Percentiles rank a stretch among this genome's conserved stretches.
Evolutionary conservation across 2,113 vertebrate species (phyloP).

Genomic region (Oplegnathus fasciatus): DNA sequence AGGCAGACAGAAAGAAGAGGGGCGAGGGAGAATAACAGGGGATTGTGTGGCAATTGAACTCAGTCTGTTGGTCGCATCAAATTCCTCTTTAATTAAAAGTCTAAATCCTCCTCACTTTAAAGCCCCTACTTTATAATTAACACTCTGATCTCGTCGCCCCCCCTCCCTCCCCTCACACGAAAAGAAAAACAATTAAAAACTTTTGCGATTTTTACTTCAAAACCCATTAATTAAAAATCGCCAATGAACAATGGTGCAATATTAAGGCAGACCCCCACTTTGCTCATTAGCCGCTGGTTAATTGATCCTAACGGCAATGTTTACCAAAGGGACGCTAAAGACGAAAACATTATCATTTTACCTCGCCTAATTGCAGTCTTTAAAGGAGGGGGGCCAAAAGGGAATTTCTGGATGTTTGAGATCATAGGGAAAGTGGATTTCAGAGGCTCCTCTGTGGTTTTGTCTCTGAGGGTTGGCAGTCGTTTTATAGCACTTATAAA

Average conservation of each 20-base stretch:
- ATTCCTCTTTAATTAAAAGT: slow-evolving; percentile 87
- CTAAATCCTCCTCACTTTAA: slow-evolving; percentile 85
- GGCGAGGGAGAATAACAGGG: slow-evolving; percentile 54
- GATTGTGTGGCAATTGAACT: slow-evolving; percentile 73
- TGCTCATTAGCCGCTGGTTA: slow-evolving; percentile 84
- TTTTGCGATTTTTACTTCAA: slow-evolving; percentile 85
- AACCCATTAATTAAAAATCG: slow-evolving; percentile 86
- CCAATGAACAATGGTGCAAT: slow-evolving; percentile 82
- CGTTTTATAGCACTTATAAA: slow-evolving; percentile 67
- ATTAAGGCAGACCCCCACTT: slow-evolving; percentile 78
- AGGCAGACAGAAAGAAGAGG: slow-evolving; percentile 28
- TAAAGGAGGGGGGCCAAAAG: slow-evolving; percentile 64
- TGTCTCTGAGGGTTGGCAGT: slow-evolving; percentile 53
- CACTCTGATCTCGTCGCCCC: slow-evolving; percentile 77
- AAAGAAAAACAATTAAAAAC: slow-evolving; percentile 86
- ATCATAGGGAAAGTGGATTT: slow-evolving; percentile 69
- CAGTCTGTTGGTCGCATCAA: slow-evolving; percentile 79
- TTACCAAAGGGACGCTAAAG: slow-evolving; percentile 82
- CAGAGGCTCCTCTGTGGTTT: slow-evolving; percentile 54
- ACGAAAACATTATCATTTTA: slow-evolving; percentile 82
- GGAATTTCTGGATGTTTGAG: slow-evolving; percentile 69
- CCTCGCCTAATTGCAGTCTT: slow-evolving; percentile 80
- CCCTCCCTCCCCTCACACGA: slow-evolving; percentile 12
- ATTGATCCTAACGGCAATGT: slow-evolving; percentile 85
- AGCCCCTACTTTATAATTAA: slow-evolving; percentile 85